Base-by-base conservation (phyloP, 2,888 invertebrate genomes). In the Tetropium fuscum region DNA sequence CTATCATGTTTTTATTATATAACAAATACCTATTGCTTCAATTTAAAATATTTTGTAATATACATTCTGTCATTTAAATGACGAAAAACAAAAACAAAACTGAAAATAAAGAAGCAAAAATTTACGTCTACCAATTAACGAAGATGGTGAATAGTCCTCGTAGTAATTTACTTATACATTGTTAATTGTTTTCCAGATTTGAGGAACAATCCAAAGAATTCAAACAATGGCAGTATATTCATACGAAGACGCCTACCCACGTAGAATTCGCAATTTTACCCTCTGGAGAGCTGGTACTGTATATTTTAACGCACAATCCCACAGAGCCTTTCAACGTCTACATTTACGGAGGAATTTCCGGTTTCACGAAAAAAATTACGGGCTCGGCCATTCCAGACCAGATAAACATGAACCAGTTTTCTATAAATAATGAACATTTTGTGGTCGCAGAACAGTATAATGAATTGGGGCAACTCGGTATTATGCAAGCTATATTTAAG, bases 261-360 rank as follows among this genome's bases (percentile, higher is more conserved):
- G 68, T 83, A 3, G 74, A 78, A 58, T 84, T 85, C 55, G 65
- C 77, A 3, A 48, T 76, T 4, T 63, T 85, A n/a, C 73, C 79
- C 0, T 79, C 83, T 0, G 64, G 80, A 7, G 84, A 85, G 69
- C 71, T 85, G 18, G 68, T 84, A 10, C 66, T 85, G 1, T 82
- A 82, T 58, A 68, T 83, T 1, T 64, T 81, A 36, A 82, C 82
- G 0, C 74, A 78, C 10, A 76, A 76, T 55, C 72, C 77, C 1
- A 73, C 75, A 1, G 77, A 82, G 59, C 77, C 83, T 1, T 68
- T 85, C 13, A 68, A 77, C 4, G 73, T 84, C 18, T 84, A 82
- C 68, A 74, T 78, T 41, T 83, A 82, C 47, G 74, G 78, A 57
- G 85, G 85, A 0, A 73, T 83, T 5, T 68, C 76, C 20, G 82